phyloP scores from a whole-genome alignment of 2,888 invertebrate species.

The Agrochola circellaris region DNA sequence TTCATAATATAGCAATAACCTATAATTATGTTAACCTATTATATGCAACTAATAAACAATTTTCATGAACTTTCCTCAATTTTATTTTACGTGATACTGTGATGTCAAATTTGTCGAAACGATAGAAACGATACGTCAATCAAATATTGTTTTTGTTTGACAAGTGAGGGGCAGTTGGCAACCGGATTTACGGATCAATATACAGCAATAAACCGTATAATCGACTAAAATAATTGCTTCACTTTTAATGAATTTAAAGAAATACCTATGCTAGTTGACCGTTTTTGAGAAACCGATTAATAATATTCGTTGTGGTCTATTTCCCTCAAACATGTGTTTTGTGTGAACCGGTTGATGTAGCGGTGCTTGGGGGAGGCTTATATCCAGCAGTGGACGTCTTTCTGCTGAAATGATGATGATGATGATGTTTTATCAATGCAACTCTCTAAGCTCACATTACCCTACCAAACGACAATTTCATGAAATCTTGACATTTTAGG shows the following conservation, averaged over 20 bases:
- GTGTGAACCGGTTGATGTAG: too few species aligned
- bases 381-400: too few species aligned
- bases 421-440: background rate
- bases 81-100: background rate
- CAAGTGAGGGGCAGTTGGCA: too few species aligned
- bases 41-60: constrained; percentile 5
- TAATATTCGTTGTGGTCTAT: background rate
- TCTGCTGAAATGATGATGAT: too few species aligned
- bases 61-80: background rate
- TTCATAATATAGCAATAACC: constrained; percentile 72
- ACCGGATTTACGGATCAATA: background rate
- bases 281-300: background rate
- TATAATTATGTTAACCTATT: background rate
- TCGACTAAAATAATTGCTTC: background rate
- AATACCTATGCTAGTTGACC: too few species aligned
- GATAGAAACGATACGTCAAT: constrained; percentile 4
- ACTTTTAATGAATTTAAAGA: background rate
- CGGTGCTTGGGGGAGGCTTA: too few species aligned
- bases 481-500: too few species aligned
- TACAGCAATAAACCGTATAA: background rate
- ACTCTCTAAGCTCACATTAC: background rate
- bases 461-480: too few species aligned
- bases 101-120: constrained; percentile 17
- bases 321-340: background rate
- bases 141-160: background rate